Percentiles rank a stretch among this genome's conserved stretches.
Evolutionary conservation across 2,113 vertebrate genomes (phyloP).

Genomic region (Meleagris gallopavo): DNA sequence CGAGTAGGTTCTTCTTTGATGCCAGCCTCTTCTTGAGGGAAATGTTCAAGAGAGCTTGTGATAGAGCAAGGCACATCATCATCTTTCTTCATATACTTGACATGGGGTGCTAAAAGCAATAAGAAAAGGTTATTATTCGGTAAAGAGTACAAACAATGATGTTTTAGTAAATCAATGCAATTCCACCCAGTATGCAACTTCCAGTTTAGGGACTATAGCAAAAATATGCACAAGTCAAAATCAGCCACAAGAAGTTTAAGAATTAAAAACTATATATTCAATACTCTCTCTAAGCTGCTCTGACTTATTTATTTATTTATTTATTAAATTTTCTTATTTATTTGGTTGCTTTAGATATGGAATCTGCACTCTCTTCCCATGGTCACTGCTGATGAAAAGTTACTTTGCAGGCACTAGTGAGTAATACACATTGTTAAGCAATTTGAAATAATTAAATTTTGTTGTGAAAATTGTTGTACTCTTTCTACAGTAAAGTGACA

Average conservation of each 20-base stretch:
- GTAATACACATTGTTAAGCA: not conserved
- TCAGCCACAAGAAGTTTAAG: not conserved
- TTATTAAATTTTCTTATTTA: not conserved
- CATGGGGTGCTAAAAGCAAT: slow-evolving; percentile 84
- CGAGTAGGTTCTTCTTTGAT: slow-evolving; percentile 81
- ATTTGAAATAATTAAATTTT: not conserved
- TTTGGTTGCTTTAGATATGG: not conserved
- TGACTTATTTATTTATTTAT: no score
- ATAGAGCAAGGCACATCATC: slow-evolving; percentile 93
- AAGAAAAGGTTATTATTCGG: not conserved
- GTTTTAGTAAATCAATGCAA: not conserved
- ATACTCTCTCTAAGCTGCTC: not conserved
- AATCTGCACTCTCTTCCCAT: not conserved
- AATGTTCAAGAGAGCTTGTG: slow-evolving; percentile 88
- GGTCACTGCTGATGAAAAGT: not conserved
- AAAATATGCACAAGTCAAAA: not conserved
- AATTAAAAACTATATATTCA: not conserved
- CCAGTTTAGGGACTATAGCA: not conserved
- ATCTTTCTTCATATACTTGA: slow-evolving; percentile 90
- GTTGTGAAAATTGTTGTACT: not conserved
- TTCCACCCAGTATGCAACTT: not conserved
- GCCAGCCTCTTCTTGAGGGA: slow-evolving; percentile 84
- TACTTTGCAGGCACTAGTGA: not conserved
- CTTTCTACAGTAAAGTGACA: not conserved
- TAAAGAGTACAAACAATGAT: no score